Percentiles rank a stretch among this genome's conserved stretches.
Conservation (phyloP, 2,113 vertebrate species). For the Barbus barbus region DNA sequence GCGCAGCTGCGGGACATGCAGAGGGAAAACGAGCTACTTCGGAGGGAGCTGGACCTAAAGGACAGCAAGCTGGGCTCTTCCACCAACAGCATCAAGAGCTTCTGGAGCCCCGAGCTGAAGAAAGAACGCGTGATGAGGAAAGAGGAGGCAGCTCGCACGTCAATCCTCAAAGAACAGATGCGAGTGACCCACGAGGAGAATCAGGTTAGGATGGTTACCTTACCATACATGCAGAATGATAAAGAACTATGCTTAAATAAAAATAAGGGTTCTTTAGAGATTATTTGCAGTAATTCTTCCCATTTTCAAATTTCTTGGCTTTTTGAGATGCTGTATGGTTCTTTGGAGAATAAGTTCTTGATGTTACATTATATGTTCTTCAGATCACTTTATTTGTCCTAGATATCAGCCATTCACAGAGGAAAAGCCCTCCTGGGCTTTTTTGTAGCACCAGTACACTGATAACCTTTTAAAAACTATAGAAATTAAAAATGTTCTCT, state of each 20-base stretch:
- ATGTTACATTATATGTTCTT: neutral
- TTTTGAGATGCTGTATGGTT: neutral
- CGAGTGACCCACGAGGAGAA: conserved; percentile 98
- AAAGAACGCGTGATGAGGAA: conserved; percentile 97
- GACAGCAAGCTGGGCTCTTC: conserved; percentile 99
- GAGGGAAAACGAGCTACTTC: conserved; percentile 94
- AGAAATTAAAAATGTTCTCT: neutral
- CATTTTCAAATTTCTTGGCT: neutral
- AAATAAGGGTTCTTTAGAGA: neutral
- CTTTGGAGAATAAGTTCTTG: neutral
- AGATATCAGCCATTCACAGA: neutral
- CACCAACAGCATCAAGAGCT: conserved; percentile 99
- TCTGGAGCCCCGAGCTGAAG: conserved; percentile 99
- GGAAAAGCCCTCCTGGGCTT: neutral
- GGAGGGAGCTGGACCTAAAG: conserved; percentile 97
- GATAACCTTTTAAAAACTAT: neutral
- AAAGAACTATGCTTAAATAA: neutral
- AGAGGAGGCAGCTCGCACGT: conserved; percentile 95
- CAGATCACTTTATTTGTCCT: neutral
- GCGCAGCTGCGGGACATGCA: conserved; percentile 94
- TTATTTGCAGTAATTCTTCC: neutral
- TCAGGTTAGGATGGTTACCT: conserved; percentile 79
- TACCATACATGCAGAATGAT: neutral
- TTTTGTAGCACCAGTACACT: neutral
- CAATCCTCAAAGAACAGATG: conserved; percentile 98